Evolutionary conservation across 2,888 invertebrate species (phyloP).

Genomic region (Ophion obscuratus): DNA sequence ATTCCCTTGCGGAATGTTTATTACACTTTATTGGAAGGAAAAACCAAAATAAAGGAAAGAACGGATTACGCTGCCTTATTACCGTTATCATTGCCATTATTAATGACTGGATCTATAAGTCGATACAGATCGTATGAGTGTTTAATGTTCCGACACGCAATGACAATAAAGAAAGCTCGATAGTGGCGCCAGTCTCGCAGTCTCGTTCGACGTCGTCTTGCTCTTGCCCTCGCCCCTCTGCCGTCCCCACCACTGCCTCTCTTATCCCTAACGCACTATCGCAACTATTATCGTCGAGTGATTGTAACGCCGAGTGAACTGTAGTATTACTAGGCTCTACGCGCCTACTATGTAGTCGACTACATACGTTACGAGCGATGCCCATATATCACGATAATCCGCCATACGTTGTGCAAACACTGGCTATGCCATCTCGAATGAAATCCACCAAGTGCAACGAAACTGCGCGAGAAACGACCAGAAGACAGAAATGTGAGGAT

Average conservation of each 20-base stretch:
- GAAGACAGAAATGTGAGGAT: too few relatives aligned
- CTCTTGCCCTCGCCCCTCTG: neutral
- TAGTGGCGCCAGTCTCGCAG: slow-evolving; percentile 59
- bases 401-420: slow-evolving; percentile 18
- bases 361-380: slow-evolving; percentile 19
- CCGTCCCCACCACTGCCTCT: neutral
- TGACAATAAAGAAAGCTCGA: slow-evolving; percentile 42
- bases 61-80: too few relatives aligned
- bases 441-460: too few relatives aligned
- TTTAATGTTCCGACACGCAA: slow-evolving; percentile 3
- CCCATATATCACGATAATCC: slow-evolving; percentile 49
- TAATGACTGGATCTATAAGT: too few relatives aligned
- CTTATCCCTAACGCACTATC: slow-evolving; percentile 29
- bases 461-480: too few relatives aligned
- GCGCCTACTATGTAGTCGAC: neutral
- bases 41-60: too few relatives aligned
- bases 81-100: too few relatives aligned
- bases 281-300: slow-evolving; percentile 38
- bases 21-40: too few relatives aligned
- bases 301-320: slow-evolving; percentile 27
- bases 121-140: neutral
- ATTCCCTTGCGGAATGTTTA: too few relatives aligned
- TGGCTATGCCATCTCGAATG: too few relatives aligned
- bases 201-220: slow-evolving; percentile 29
- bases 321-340: slow-evolving; percentile 22